These are phyloP conservation scores for Cremastinae sp. DNA, from an alignment of 2,888 invertebrate species.

Conservation along the genomic window DNA sequence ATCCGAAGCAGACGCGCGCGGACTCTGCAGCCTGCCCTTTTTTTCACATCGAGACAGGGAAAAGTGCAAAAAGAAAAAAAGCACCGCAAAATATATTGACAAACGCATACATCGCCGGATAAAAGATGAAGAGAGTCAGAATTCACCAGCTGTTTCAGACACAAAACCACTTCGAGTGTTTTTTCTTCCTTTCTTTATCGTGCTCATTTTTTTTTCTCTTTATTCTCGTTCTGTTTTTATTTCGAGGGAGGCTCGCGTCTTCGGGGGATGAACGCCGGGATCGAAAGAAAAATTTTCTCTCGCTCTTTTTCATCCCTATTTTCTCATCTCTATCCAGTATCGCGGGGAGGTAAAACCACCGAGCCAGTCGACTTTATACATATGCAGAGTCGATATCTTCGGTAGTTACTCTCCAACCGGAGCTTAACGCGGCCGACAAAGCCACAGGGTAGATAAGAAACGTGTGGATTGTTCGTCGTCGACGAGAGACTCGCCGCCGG, in stretches of 20 bases:
- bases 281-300: conserved; percentile 46
- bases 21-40: conserved; percentile 24
- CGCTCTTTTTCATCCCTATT: conserved; percentile 45
- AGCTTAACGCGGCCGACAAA: conserved; percentile 55
- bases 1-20: conserved; percentile 11
- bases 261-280: conserved; percentile 46
- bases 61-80: conserved; percentile 19
- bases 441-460: conserved; percentile 54
- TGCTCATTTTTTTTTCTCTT: conserved; percentile 22
- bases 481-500: conserved; percentile 31
- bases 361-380: conserved; percentile 70
- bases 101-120: conserved; percentile 72
- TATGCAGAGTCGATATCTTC: conserved; percentile 78
- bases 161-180: conserved; percentile 54
- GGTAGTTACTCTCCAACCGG: conserved; percentile 70
- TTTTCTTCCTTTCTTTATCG: conserved; percentile 36
- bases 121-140: conserved; percentile 56
- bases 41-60: neutral
- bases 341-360: conserved; percentile 34
- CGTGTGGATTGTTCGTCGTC: conserved; percentile 46
- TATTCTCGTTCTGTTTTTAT: conserved; percentile 22
- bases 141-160: conserved; percentile 54
- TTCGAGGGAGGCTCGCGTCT: conserved; percentile 23
- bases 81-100: conserved; percentile 71
- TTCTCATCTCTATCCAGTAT: conserved; percentile 61